These are phyloP conservation scores for Myodes glareolus DNA, from an alignment of 2,113 vertebrate species.

Conservation along the genomic window DNA sequence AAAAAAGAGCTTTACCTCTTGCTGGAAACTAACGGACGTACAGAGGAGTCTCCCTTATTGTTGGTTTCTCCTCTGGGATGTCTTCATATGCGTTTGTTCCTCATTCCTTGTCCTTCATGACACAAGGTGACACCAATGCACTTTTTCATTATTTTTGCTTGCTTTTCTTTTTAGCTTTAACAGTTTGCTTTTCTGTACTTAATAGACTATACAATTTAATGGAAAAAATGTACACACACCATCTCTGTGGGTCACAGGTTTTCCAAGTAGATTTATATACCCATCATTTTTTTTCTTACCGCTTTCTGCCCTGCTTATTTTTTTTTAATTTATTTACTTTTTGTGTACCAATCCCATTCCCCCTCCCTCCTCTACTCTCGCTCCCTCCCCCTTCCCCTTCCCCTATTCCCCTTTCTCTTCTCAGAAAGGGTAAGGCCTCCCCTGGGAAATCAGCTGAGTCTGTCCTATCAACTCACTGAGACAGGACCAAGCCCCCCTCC, in stretches of 20 bases:
- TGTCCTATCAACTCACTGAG: too few species aligned
- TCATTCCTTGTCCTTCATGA: background rate
- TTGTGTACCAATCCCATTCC: too few species aligned
- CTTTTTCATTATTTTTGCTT: background rate
- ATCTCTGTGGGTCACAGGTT: background rate
- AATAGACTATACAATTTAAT: conserved; percentile 3
- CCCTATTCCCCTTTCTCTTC: too few species aligned
- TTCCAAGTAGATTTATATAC: background rate
- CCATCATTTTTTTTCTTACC: background rate
- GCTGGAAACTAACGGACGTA: conserved; percentile 18
- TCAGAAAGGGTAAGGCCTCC: too few species aligned
- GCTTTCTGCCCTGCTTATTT: too few species aligned
- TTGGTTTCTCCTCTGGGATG: background rate
- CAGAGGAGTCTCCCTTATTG: background rate
- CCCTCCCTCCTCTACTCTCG: too few species aligned
- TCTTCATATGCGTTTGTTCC: background rate
- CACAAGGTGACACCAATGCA: background rate
- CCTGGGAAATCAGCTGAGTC: too few species aligned
- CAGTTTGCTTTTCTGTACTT: conserved; percentile 21
- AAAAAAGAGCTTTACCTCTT: conserved; percentile 51
- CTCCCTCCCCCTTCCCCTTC: too few species aligned
- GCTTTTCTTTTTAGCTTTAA: background rate
- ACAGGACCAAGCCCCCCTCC: too few species aligned
- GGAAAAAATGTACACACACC: background rate
- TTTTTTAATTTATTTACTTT: too few species aligned